Percentiles rank a stretch among this genome's conserved stretches.
phyloP scores from a whole-genome alignment of 1,140 invertebrate species.

The Samia ricini region DNA sequence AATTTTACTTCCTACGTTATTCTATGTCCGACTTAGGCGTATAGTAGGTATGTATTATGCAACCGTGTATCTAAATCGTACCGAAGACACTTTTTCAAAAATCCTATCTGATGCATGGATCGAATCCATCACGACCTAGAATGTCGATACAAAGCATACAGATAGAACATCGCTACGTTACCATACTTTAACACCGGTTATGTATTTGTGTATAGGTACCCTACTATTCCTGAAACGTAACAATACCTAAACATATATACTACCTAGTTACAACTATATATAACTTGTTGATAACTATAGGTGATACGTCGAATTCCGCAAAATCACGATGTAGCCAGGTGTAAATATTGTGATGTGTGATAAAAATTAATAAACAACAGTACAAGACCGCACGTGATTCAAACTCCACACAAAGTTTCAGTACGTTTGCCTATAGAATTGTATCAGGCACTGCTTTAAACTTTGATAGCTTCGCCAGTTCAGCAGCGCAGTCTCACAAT shows the following conservation, averaged over 20 bases:
- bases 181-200: too few species aligned
- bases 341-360: background rate
- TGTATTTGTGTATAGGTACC: too few species aligned
- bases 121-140: too few species aligned
- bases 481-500: conserved; percentile 30
- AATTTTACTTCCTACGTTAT: too few species aligned
- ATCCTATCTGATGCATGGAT: too few species aligned
- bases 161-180: too few species aligned
- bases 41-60: too few species aligned
- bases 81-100: too few species aligned
- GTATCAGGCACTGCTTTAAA: conserved; percentile 53
- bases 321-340: background rate
- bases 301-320: background rate
- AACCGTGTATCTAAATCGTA: too few species aligned
- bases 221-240: background rate
- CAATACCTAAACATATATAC: background rate
- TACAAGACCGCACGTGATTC: background rate
- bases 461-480: conserved; percentile 46
- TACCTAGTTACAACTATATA: background rate
- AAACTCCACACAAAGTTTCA: conserved; percentile 1
- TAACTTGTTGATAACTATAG: background rate
- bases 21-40: too few species aligned
- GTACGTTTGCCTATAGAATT: conserved; percentile 41
- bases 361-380: background rate
- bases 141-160: too few species aligned